A percentile compares a stretch with the other conserved stretches of the same genome.
Conservation (phyloP, 2,113 vertebrate genomes). For the Corythaixoides concolor region DNA sequence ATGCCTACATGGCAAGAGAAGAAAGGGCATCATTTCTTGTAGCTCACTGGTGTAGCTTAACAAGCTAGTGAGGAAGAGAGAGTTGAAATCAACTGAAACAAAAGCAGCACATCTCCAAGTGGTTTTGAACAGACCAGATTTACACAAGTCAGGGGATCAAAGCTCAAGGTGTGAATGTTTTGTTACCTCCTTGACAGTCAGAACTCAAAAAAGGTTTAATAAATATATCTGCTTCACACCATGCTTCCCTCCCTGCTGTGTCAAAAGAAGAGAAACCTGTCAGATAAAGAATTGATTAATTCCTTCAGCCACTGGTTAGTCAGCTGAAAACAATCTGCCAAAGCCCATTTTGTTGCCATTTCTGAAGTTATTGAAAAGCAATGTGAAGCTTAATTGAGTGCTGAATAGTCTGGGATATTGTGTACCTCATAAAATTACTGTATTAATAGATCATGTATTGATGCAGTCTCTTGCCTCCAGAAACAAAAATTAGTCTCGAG, state of each 20-base stretch:
- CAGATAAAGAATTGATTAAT: not conserved
- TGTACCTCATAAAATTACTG: not conserved
- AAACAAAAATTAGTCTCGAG: not conserved
- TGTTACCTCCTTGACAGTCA: not conserved
- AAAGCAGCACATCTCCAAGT: not conserved
- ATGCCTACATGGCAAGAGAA: not conserved
- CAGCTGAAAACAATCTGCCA: not conserved
- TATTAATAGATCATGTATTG: not conserved
- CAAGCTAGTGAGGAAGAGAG: not conserved
- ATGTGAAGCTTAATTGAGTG: not conserved
- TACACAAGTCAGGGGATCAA: not conserved
- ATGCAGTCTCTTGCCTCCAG: not conserved
- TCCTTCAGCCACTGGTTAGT: not conserved
- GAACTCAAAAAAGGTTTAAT: not conserved
- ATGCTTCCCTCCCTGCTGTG: not conserved
- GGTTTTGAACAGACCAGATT: not conserved
- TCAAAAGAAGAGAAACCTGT: slow-evolving; percentile 1
- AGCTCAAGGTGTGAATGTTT: not conserved
- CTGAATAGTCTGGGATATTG: not conserved
- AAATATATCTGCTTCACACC: not conserved
- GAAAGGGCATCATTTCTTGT: not conserved
- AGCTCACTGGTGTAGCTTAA: not conserved
- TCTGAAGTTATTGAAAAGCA: not conserved
- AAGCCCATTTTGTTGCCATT: not conserved
- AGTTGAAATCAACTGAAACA: not conserved